These are phyloP conservation scores for rat (Rattus norvegicus) DNA, from an alignment of 2,113 vertebrate genomes.

Conservation along the genomic window GRCr8 NC_086032.1:85719501-85720000, in stretches of 20 bases:
- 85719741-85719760: not conserved
- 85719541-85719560: too few species aligned
- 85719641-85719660: too few species aligned
- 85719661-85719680: too few species aligned
- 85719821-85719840: not conserved
- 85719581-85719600: too few species aligned
- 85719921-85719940: conserved; percentile 60
- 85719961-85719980: not conserved
- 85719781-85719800: not conserved
- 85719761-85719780: not conserved
- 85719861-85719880: conserved; percentile 35
- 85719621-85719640: too few species aligned
- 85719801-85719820: not conserved
- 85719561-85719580: too few species aligned
- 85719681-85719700: too few species aligned
- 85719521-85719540: too few species aligned
- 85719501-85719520: not conserved
- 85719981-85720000: conserved; percentile 19
- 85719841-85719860: too few species aligned
- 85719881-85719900: conserved; percentile 83
- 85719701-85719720: too few species aligned
- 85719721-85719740: not conserved
- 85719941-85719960: too few species aligned
- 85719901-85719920: conserved; percentile 63
- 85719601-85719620: too few species aligned